Evolutionary conservation across 2,113 vertebrate genomes (phyloP), one percentile per base, ranked within the genome.

Genomic region (Ciconia stormi): DNA sequence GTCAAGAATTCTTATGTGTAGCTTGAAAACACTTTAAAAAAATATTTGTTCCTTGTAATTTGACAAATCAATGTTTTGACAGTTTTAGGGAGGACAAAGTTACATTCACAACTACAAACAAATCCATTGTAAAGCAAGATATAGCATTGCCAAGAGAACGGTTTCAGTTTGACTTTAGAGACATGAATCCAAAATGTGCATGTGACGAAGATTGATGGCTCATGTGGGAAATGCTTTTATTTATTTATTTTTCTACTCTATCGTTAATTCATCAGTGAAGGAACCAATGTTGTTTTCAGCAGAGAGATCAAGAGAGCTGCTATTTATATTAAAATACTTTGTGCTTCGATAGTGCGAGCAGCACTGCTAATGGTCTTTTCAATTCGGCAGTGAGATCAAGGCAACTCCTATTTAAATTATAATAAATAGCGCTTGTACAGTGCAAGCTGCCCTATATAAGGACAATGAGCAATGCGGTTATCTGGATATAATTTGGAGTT

Each of bases 351-450:
- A 95, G 87, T 65, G 80, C 23, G 18, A 96, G 82, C 87, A 92
- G 80, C 85, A 88, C 70, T 91, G 67, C 70, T 97, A 97, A 97
- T 96, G 90, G 94, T 94, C 90, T 96, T 97, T 96, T 97, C 96
- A 97, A 94, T 96, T 96, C 22, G 0, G 61, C 73, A 93, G 80
- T 59, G 46, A 96, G 95, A 98, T 96, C 95, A 97, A 97, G 97
- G 97, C 94, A 98, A 98, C 92, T 93, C 82, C 87, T 91, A 91
- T 94, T 96, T 96, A 97, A 97, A 97, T 95, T 73, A 90, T 89
- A 96, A 96, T 90, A 97, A 95, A 96, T 82, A 95, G 96, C 84
- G 76, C 44, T 78, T 86, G 56, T 84, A 88, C 62, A 88, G 69
- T 73, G 85, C 63, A 91, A 83, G 52, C 70, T 87, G 83, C 81